These are phyloP conservation scores for Synchiropus splendidus DNA, from an alignment of 2,113 vertebrate genomes.

Conservation along the genomic window DNA sequence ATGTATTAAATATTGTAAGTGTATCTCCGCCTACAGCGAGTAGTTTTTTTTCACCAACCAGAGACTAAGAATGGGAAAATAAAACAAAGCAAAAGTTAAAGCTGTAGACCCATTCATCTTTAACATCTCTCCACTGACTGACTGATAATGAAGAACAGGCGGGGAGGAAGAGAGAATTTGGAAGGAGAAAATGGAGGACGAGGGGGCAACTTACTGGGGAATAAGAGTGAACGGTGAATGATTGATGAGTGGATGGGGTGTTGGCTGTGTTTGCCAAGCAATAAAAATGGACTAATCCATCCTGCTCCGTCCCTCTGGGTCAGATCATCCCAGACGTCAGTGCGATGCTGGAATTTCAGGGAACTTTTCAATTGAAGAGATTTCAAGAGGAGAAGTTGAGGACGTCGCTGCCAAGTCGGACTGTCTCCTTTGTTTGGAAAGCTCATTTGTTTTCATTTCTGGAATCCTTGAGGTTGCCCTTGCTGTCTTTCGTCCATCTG, in stretches of 20 bases:
- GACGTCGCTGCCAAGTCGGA: conserved; percentile 30
- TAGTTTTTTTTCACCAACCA: no score
- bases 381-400: conserved; percentile 33
- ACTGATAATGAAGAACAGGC: conserved; percentile 35
- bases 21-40: no score
- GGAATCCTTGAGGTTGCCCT: conserved; percentile 8
- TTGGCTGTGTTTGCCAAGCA: conserved; percentile 53
- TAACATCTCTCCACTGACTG: conserved; percentile 52
- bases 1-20: no score
- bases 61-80: no score
- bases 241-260: conserved; percentile 66
- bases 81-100: no score
- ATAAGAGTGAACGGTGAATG: conserved; percentile 64
- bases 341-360: conserved; percentile 22
- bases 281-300: conserved; percentile 63
- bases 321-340: conserved; percentile 22
- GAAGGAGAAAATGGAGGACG: conserved; percentile 43
- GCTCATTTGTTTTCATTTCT: conserved; percentile 13
- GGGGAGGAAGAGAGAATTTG: conserved; percentile 38
- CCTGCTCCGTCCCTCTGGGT: conserved; percentile 43
- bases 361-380: conserved; percentile 31
- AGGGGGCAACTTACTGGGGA: conserved; percentile 53
- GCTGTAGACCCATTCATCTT: conserved; percentile 48
- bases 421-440: conserved; percentile 14
- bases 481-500: conserved; percentile 23